Evolutionary conservation across 2,113 vertebrate species (phyloP), one percentile per base, ranked within the genome.

Genomic region (Antigone vipio): DNA sequence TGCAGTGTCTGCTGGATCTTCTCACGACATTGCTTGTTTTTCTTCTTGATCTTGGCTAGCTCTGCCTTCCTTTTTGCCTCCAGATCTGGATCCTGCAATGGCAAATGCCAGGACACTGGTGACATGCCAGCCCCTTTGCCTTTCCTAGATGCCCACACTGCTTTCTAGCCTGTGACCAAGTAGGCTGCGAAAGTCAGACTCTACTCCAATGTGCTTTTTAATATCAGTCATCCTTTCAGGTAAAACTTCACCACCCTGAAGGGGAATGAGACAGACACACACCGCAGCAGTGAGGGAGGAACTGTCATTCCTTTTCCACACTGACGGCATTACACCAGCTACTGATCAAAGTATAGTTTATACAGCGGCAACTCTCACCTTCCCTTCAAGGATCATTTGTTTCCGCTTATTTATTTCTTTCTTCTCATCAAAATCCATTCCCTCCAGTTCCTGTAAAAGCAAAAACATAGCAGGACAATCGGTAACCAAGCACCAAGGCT

Each of bases 351-450:
- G 53, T 1, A 20, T 1, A 20, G 32, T 15, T 78, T 11, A 5
- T 0, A 4, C 0, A 45, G 50, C 66, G 75, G 49, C 88, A n/a
- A 3, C 50, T 81, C 98, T 93, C 95, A 98, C 99, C 98, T 99
- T 99, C 22, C 99, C 99, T 77, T 99, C 99, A 14, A 99, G 95
- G 95, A 99, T 99, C 97, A 99, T 93, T 93, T 99, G 99, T 60
- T 99, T 99, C 97, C 99, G 98, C 85, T 99, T 99, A 92, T 99
- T 99, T 62, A 99, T 99, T 91, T 99, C 99, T 50, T 99, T 99
- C 97, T 99, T 99, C 97, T 99, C 99, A 18, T 99, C 99, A 62
- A 99, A 99, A 90, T 99, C 99, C 8, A 97, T 98, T 0, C 98
- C 98, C 92, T 99, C 99, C 8, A 99, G 98, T 96, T 98, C 99